phyloP scores from a whole-genome alignment of 2,797 vertebrate genomes.

The Valencia hispanica region DNA sequence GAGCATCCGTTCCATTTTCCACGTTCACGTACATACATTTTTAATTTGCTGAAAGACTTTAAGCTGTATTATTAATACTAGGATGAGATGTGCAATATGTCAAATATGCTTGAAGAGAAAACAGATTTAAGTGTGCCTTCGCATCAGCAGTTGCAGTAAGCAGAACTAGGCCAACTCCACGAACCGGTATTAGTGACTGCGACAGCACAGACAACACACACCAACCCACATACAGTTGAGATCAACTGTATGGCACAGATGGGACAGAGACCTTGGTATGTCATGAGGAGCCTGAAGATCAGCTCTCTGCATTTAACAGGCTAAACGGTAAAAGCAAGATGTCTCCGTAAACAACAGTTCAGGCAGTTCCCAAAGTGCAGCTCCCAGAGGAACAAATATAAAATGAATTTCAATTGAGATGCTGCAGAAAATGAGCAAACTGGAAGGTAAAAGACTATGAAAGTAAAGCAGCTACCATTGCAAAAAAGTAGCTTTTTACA shows the following conservation, averaged over 20 bases:
- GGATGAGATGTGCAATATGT: not conserved
- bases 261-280: constrained; percentile 34
- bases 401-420: constrained; percentile 12
- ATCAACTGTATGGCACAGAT: constrained; percentile 42
- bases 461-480: not conserved
- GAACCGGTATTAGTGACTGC: constrained; percentile 23
- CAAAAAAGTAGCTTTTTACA: not conserved
- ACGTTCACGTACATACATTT: not conserved
- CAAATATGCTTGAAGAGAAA: not conserved
- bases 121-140: constrained; percentile 8
- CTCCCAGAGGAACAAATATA: constrained; percentile 8
- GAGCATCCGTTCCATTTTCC: not conserved
- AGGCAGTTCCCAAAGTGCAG: not conserved
- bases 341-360: not conserved
- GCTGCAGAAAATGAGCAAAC: not conserved
- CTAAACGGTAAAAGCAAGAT: constrained; percentile 29
- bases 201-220: constrained; percentile 32
- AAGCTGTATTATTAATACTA: not conserved
- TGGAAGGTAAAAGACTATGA: not conserved
- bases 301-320: constrained; percentile 47
- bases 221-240: constrained; percentile 54
- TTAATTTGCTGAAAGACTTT: constrained; percentile 7
- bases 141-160: constrained; percentile 23
- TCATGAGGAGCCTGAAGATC: constrained; percentile 34
- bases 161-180: constrained; percentile 49